These are phyloP conservation scores for Patella caerulea DNA, from an alignment of 2,888 invertebrate species.

Conservation along the genomic window DNA sequence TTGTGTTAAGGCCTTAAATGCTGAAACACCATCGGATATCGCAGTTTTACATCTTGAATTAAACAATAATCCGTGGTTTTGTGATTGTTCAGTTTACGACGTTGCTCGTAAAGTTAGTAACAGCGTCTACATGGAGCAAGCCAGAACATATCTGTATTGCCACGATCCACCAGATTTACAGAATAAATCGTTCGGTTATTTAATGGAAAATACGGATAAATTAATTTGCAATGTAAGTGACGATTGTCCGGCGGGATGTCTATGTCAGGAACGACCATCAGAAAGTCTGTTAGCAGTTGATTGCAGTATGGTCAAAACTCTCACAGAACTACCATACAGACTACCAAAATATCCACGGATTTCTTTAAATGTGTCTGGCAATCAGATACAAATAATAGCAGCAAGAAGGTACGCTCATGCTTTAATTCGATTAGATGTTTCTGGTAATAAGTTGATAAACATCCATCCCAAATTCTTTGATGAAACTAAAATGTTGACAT, in stretches of 20 bases:
- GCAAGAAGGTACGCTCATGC: not conserved
- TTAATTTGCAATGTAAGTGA: not conserved
- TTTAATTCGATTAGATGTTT: not conserved
- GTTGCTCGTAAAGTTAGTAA: not conserved
- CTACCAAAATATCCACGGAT: not conserved
- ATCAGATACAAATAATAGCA: not conserved
- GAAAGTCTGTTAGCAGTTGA: not conserved
- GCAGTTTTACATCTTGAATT: not conserved
- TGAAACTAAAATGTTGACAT: not conserved
- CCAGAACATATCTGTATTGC: not conserved
- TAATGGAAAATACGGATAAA: not conserved
- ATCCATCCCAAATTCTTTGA: not conserved
- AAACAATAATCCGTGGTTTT: not conserved
- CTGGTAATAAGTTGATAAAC: not conserved
- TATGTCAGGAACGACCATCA: not conserved
- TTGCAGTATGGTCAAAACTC: not conserved
- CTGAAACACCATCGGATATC: not conserved
- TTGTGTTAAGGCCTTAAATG: not conserved
- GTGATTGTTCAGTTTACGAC: not conserved
- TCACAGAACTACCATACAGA: not conserved
- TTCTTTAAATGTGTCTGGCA: not conserved
- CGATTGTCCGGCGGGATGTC: not conserved
- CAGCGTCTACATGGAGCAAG: not conserved
- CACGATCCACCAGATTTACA: not conserved
- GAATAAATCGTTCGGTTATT: not conserved